Conservation (phyloP, 2,113 vertebrate genomes). For the Heptranchias perlo region DNA sequence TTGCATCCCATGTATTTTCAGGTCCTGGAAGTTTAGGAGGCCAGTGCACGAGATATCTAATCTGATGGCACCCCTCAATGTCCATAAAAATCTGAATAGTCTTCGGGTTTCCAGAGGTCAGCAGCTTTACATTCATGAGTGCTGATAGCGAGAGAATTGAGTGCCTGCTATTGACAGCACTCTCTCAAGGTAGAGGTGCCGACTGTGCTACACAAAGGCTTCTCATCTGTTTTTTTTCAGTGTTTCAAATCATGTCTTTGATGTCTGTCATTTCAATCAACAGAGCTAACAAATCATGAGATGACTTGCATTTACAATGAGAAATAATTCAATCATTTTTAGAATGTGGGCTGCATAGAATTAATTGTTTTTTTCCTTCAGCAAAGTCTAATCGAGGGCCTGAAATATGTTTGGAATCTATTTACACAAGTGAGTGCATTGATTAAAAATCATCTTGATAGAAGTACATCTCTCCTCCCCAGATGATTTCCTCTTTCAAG, state of each 20-base stretch:
- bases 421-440: constrained; percentile 31
- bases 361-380: constrained; percentile 17
- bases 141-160: background rate
- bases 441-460: constrained; percentile 15
- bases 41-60: background rate
- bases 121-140: background rate
- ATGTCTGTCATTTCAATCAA: constrained; percentile 54
- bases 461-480: background rate
- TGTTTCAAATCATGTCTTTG: constrained; percentile 51
- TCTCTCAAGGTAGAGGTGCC: background rate
- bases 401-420: constrained; percentile 29
- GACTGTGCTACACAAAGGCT: constrained; percentile 40
- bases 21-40: background rate
- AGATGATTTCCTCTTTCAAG: background rate
- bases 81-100: background rate
- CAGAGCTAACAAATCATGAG: constrained; percentile 46
- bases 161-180: background rate
- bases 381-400: constrained; percentile 10
- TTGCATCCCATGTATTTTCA: background rate
- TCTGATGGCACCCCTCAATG: background rate
- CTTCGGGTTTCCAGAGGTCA: background rate
- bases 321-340: constrained; percentile 18
- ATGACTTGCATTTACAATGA: constrained; percentile 16
- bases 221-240: constrained; percentile 58
- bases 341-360: background rate